These are phyloP conservation scores for Ctenopoma kingsleyae DNA, from an alignment of 2,797 vertebrate species.

Conservation along the genomic window DNA sequence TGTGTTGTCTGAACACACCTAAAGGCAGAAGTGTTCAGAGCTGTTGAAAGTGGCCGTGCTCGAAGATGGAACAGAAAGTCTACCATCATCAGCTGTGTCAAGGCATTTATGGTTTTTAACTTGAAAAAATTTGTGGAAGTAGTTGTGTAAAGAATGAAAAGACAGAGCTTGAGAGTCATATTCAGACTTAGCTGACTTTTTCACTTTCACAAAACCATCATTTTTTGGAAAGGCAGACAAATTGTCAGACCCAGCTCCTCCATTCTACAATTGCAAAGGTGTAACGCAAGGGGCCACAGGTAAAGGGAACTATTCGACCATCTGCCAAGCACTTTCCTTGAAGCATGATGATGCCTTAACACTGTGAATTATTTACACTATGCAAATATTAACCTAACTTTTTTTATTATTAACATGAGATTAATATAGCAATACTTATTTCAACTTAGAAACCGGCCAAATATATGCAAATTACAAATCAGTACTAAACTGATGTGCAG, in stretches of 20 bases:
- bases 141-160: neutral
- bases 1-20: neutral
- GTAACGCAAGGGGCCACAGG: neutral
- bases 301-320: too few species aligned
- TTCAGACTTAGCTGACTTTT: neutral
- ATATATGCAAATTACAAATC: conserved; percentile 26
- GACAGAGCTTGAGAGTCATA: neutral
- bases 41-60: neutral
- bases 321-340: too few species aligned
- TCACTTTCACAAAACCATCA: neutral
- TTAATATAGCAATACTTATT: conserved; percentile 11
- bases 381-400: neutral
- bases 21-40: neutral
- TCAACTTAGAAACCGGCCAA: neutral
- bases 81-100: too few species aligned
- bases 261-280: neutral
- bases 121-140: too few species aligned
- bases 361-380: too few species aligned
- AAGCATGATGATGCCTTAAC: neutral
- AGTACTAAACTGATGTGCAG: conserved; percentile 16
- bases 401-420: too few species aligned
- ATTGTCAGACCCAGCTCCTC: too few species aligned
- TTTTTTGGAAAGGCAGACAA: too few species aligned
- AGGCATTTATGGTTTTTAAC: too few species aligned
- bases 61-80: neutral